Conservation (phyloP, 2,113 vertebrate species). For the Apodemus sylvaticus region DNA sequence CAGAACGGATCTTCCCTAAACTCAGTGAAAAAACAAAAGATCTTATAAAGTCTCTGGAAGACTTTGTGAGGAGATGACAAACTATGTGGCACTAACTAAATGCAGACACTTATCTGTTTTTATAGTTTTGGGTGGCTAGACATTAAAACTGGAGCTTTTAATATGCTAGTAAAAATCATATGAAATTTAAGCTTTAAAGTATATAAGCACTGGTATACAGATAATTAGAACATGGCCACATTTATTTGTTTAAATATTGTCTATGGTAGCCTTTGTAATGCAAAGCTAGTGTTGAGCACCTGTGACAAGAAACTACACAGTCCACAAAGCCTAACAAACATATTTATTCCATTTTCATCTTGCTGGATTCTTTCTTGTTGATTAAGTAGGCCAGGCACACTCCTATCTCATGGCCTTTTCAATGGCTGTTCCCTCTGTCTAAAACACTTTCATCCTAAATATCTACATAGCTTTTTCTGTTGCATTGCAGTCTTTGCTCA, state of each 20-base stretch:
- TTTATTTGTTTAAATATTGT: slow-evolving; percentile 6
- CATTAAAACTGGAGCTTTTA: not conserved
- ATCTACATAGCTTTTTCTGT: not conserved
- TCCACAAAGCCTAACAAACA: not conserved
- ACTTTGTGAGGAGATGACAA: not conserved
- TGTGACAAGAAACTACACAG: not conserved
- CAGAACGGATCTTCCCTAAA: not conserved
- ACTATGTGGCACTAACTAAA: not conserved
- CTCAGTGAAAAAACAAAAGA: slow-evolving; percentile 16
- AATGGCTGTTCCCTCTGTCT: not conserved
- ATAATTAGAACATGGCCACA: not conserved
- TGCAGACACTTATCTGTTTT: not conserved
- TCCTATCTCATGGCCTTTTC: not conserved
- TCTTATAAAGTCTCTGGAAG: not conserved
- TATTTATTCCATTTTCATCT: slow-evolving; percentile 18
- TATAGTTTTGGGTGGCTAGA: slow-evolving; percentile 1
- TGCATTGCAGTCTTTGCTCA: slow-evolving; percentile 15
- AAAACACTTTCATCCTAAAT: slow-evolving; percentile 43
- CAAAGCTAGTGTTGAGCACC: not conserved
- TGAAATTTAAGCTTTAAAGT: slow-evolving; percentile 34
- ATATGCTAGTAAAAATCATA: not conserved
- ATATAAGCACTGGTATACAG: not conserved
- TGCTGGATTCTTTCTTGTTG: not conserved
- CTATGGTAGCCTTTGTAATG: not conserved
- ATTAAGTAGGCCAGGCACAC: slow-evolving; percentile 12